Evolutionary conservation across 2,797 vertebrate genomes (phyloP), one percentile per base, ranked within the genome.

Genomic region (Brotula barbata): DNA sequence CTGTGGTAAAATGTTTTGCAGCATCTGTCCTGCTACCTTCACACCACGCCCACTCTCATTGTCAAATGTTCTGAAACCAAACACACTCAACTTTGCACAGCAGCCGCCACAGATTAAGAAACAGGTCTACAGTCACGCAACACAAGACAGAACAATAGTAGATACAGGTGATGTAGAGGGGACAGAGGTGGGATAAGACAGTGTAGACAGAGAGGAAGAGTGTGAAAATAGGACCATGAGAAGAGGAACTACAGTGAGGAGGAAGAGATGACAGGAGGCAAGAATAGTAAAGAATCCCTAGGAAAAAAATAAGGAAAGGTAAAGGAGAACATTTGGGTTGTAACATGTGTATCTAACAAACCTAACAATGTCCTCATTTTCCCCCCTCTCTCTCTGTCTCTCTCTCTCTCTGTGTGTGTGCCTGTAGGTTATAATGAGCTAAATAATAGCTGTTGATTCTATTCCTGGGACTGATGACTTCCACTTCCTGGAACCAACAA

Each of bases 401-500:
- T 33, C 16, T 4, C 2, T 22, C 7, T 52, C 11, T 56, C 42
- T 54, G 5, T 54, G 14, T 55, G 17, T 63, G 39, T 25, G 6
- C n/a, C 1, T 1, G 3, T 13, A 3, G 20, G 17, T 17, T 0
- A 0, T 34, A 34, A 34, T 41, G 22, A 66, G 53, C 62, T 13
- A 13, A 5, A 19, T n/a, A 14, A 2, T 16, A 14, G 1, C 28
- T 23, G 23, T 12, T 59, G 47, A 63, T 60, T 52, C 19, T 47
- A 21, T 42, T 20, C 3, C 15, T 49, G 50, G 14, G 16, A 43
- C 33, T 56, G 46, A 17, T 61, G 25, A 69, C 67, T 71, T 22
- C 2, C 33, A 17, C 63, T 69, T 78, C 75, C 83, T 84, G 64
- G 67, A 78, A 59, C 42, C 47, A 73, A 56, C 51, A n/a, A 75